A percentile compares a stretch with the other conserved stretches of the same genome.
Evolutionary conservation across 1,140 invertebrate species (phyloP).

Genomic region (Chironomus striatipennis): DNA sequence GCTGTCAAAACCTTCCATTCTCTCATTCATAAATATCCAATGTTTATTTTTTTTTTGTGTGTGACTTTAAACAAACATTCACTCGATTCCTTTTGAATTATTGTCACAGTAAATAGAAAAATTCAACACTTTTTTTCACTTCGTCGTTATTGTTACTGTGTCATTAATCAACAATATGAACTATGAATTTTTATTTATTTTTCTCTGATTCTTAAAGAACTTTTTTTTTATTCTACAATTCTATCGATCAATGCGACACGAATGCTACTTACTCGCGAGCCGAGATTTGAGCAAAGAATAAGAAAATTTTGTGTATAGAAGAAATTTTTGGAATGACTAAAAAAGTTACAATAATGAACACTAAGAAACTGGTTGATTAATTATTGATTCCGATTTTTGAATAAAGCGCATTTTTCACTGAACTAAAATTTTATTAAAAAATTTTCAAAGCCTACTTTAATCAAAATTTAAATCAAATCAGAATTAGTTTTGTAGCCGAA

Average conservation of each 20-base stretch:
- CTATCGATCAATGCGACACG: background rate
- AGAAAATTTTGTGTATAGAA: background rate
- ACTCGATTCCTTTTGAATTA: background rate
- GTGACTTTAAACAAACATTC: background rate
- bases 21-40: too few species aligned
- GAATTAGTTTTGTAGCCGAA: too few species aligned
- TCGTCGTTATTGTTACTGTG: background rate
- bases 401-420: too few species aligned
- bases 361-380: too few species aligned
- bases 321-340: too few species aligned
- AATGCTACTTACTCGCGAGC: background rate
- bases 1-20: too few species aligned
- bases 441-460: too few species aligned
- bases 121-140: too few species aligned
- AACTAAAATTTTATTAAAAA: too few species aligned
- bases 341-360: slow-evolving; percentile 2
- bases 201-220: too few species aligned
- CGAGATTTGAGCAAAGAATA: background rate
- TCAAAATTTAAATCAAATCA: too few species aligned
- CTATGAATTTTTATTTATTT: background rate
- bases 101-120: background rate
- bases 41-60: background rate
- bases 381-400: too few species aligned
- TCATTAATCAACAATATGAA: background rate
- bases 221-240: background rate